A percentile compares a stretch with the other conserved stretches of the same genome.
Conservation (phyloP, 2,113 vertebrate genomes). For the Zosterops pallidus region DNA sequence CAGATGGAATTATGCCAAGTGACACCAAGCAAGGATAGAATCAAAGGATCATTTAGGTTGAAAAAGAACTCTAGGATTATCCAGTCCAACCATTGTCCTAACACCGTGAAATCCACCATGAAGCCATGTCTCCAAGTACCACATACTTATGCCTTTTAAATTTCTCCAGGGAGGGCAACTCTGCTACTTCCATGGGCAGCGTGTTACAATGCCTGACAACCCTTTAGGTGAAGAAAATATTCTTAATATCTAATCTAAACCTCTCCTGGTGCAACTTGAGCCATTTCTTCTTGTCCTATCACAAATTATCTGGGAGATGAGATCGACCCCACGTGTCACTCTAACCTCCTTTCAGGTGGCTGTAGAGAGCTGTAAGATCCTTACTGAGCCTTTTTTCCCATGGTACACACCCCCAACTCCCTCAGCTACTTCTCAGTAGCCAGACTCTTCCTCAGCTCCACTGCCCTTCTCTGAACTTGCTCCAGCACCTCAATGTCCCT, state of each 20-base stretch:
- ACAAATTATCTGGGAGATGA: not conserved
- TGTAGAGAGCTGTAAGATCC: not conserved
- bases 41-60: not conserved
- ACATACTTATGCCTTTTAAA: rapidly evolving
- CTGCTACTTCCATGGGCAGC: not conserved
- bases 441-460: not conserved
- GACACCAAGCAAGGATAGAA: not conserved
- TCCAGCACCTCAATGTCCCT: not conserved
- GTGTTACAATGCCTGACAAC: not conserved
- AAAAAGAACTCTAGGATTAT: not conserved
- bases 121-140: not conserved
- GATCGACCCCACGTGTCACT: too few species aligned
- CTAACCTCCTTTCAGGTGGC: not conserved
- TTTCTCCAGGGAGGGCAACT: not conserved
- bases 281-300: not conserved
- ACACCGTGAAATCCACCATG: not conserved
- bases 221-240: not conserved
- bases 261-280: not conserved
- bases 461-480: not conserved
- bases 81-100: not conserved
- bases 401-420: not conserved
- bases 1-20: not conserved
- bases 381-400: not conserved
- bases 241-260: not conserved
- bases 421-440: not conserved